phyloP scores from a whole-genome alignment of 2,888 invertebrate genomes.

The Latrodectus hesperus region DNA sequence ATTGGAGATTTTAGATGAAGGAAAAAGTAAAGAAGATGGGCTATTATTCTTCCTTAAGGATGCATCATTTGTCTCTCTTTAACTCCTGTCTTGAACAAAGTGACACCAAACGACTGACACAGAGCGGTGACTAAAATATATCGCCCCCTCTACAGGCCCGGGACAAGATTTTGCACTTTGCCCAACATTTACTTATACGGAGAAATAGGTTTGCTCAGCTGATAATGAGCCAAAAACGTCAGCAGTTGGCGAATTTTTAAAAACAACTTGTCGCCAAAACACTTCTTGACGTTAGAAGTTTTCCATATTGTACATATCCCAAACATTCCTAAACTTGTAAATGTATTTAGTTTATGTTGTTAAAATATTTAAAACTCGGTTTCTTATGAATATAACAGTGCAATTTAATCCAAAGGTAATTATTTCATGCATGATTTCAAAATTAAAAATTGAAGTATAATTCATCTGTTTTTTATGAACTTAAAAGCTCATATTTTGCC shows the following conservation, averaged over 20 bases:
- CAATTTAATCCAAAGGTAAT: too few relatives aligned
- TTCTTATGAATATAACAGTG: too few relatives aligned
- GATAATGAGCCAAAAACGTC: slow-evolving; percentile 37
- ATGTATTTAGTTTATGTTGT: too few relatives aligned
- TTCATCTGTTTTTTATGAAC: too few relatives aligned
- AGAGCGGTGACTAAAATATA: slow-evolving; percentile 67
- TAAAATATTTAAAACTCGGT: too few relatives aligned
- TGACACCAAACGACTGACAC: slow-evolving; percentile 68
- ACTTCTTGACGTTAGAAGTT: neutral
- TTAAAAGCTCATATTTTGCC: too few relatives aligned
- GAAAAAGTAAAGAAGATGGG: slow-evolving; percentile 22
- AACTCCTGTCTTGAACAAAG: slow-evolving; percentile 68
- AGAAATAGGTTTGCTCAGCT: slow-evolving; percentile 53
- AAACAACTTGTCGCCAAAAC: slow-evolving; percentile 44
- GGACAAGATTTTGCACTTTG: slow-evolving; percentile 68
- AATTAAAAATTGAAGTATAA: too few relatives aligned
- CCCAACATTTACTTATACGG: slow-evolving; percentile 66
- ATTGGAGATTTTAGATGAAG: neutral
- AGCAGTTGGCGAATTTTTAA: slow-evolving; percentile 46
- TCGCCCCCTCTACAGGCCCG: slow-evolving; percentile 65
- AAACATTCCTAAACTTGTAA: too few relatives aligned
- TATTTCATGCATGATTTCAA: too few relatives aligned
- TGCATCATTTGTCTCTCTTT: slow-evolving; percentile 65
- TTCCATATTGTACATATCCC: too few relatives aligned
- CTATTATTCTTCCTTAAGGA: slow-evolving; percentile 61